These are phyloP conservation scores for Serilophus lunatus DNA, from an alignment of 2,113 vertebrate species.

Conservation along the genomic window DNA sequence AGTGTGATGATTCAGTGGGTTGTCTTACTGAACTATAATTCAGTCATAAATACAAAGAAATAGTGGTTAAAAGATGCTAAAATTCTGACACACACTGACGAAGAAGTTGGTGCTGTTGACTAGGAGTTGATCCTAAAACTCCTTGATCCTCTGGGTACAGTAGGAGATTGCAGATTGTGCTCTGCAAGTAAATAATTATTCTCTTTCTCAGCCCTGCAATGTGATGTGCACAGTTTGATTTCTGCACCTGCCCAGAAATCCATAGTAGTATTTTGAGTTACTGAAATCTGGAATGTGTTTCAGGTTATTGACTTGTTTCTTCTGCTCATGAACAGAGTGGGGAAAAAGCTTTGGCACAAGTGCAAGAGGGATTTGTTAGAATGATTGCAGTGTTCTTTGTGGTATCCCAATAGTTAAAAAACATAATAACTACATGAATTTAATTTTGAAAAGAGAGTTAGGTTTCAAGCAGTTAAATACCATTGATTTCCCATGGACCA, in stretches of 20 bases:
- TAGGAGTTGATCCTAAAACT: not conserved
- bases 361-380: not conserved
- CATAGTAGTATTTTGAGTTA: not conserved
- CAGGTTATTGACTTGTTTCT: not conserved
- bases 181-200: not conserved
- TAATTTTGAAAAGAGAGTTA: not conserved
- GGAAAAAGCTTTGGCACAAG: not conserved
- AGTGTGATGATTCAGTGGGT: not conserved
- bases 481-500: not conserved
- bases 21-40: conserved; percentile 30
- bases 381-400: not conserved
- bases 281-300: not conserved
- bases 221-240: not conserved
- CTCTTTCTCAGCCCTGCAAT: not conserved
- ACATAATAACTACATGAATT: not conserved
- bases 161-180: not conserved
- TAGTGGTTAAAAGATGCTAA: conserved; percentile 1
- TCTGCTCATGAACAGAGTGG: not conserved
- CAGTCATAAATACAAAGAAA: conserved; percentile 36
- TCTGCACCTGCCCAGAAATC: not conserved
- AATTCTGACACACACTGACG: not conserved
- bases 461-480: not conserved
- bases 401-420: not conserved
- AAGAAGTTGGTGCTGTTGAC: not conserved
- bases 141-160: not conserved